Conservation (phyloP, 1,140 invertebrate species). For the Pomacea maculata region DNA sequence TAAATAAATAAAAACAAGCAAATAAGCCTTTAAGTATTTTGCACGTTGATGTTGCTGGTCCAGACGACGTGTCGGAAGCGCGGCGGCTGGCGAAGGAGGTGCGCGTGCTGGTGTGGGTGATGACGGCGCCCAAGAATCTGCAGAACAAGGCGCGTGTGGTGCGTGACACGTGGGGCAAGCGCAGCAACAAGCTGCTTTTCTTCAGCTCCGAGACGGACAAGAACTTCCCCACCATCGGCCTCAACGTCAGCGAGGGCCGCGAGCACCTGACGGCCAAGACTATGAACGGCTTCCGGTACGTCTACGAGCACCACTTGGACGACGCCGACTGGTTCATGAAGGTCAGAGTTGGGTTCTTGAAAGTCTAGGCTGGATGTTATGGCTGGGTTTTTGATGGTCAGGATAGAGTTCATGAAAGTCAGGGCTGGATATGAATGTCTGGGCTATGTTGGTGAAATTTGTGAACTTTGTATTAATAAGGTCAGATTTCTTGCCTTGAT, state of each 20-base stretch:
- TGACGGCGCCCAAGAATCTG: slow-evolving; percentile 91
- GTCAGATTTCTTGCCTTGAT: no score
- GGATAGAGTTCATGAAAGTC: no score
- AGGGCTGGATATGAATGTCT: no score
- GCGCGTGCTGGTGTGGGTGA: slow-evolving; percentile 91
- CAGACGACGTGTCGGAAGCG: slow-evolving; percentile 72
- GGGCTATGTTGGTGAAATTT: neutral
- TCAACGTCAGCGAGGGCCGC: slow-evolving; percentile 50
- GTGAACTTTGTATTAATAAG: no score
- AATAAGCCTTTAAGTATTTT: neutral
- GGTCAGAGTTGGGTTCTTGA: slow-evolving; percentile 47
- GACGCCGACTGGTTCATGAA: slow-evolving; percentile 63
- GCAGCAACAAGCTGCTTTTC: slow-evolving; percentile 77
- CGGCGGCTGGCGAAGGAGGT: slow-evolving; percentile 72
- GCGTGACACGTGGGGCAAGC: slow-evolving; percentile 92
- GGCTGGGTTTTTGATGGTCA: no score
- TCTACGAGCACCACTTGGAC: slow-evolving; percentile 61
- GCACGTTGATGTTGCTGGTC: slow-evolving; percentile 24
- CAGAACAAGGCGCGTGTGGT: slow-evolving; percentile 88
- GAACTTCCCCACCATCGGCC: slow-evolving; percentile 52
- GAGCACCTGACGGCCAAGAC: slow-evolving; percentile 52
- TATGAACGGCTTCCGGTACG: slow-evolving; percentile 78
- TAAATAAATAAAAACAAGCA: no score
- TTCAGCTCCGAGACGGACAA: slow-evolving; percentile 51
- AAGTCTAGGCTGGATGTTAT: no score